Percentiles rank a stretch among this genome's conserved stretches.
Conservation (phyloP, 2,797 vertebrate species). For the Etheostoma nigrum region DNA sequence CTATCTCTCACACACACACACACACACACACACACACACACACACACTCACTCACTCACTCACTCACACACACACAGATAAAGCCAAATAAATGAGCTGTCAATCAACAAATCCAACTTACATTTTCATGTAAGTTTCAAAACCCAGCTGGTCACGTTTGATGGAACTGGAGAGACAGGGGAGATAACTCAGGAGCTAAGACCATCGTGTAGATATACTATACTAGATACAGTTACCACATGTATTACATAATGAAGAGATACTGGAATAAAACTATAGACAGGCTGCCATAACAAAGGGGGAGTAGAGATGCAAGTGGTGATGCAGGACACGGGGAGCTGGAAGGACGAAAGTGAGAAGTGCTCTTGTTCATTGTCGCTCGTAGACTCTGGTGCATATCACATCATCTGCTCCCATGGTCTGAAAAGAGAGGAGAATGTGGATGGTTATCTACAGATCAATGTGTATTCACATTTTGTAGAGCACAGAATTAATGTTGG, state of each 20-base stretch:
- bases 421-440: conserved; percentile 66
- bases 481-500: neutral
- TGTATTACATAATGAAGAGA: conserved; percentile 43
- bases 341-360: conserved; percentile 62
- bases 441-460: neutral
- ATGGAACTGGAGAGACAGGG: conserved; percentile 26
- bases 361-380: conserved; percentile 80
- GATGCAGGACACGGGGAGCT: conserved; percentile 22
- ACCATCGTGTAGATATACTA: conserved; percentile 49
- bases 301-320: conserved; percentile 34
- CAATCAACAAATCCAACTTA: conserved; percentile 30
- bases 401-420: conserved; percentile 85
- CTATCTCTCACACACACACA: no score
- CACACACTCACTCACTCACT: conserved; percentile 10
- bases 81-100: conserved; percentile 37
- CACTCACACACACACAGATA: conserved; percentile 15
- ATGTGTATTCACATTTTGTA: neutral
- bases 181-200: conserved; percentile 35
- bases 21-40: neutral
- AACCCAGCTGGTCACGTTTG: conserved; percentile 34
- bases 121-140: conserved; percentile 34
- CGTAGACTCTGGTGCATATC: conserved; percentile 84
- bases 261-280: conserved; percentile 52
- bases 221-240: conserved; percentile 43
- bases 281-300: conserved; percentile 22